Percentiles rank a stretch among this genome's conserved stretches.
phyloP scores from a whole-genome alignment of 2,888 invertebrate species.

The Cordilura impudica region DNA sequence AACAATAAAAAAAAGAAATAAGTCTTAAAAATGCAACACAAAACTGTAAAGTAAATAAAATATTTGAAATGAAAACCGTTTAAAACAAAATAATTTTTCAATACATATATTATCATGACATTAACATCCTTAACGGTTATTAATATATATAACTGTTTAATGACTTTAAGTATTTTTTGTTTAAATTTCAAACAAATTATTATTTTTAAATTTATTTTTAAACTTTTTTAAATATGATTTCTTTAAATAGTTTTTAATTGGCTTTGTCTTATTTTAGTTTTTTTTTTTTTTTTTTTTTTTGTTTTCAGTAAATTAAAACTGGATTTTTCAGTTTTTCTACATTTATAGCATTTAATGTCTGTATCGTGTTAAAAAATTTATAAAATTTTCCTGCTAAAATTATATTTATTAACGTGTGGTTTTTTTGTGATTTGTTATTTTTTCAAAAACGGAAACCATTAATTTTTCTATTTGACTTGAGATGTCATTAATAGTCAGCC shows the following conservation, averaged over 20 bases:
- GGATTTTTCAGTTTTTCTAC: conserved; percentile 18
- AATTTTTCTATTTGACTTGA: conserved; percentile 52
- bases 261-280: conserved; percentile 34
- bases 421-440: not conserved
- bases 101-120: conserved; percentile 34
- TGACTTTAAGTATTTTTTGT: not conserved
- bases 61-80: conserved; percentile 4
- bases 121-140: conserved; percentile 31
- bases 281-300: too few species aligned
- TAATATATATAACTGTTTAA: not conserved
- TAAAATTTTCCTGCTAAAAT: conserved; percentile 47
- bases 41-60: conserved; percentile 5
- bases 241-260: conserved; percentile 54
- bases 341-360: conserved; percentile 40
- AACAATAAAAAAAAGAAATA: not conserved
- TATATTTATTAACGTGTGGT: conserved; percentile 27
- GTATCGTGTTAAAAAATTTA: conserved; percentile 46
- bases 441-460: conserved; percentile 56
- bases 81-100: conserved; percentile 4
- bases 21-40: not conserved
- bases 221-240: conserved; percentile 41
- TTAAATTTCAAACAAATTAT: not conserved
- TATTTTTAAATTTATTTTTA: conserved; percentile 4
- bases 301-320: conserved; percentile 20
- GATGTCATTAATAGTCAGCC: conserved; percentile 50